Base-by-base conservation (phyloP, 2,797 vertebrate genomes). In the Triplophysa yarkandensis region DNA sequence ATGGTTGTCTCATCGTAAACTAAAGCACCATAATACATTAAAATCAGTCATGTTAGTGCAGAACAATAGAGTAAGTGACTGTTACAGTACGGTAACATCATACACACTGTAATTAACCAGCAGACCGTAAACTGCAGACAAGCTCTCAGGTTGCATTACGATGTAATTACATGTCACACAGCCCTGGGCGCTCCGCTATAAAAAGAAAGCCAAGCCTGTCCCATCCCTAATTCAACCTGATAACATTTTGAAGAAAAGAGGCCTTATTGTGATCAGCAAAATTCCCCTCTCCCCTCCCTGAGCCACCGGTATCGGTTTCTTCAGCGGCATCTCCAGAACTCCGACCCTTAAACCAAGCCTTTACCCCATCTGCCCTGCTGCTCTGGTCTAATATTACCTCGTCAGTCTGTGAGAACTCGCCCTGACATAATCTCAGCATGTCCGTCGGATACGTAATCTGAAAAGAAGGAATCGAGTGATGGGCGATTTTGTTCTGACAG, bases 231-330 rank as follows among this genome's bases (percentile, higher is more conserved):
- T 89, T 86, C 80, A 72, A 87, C 87, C 77, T 87, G 86, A 88
- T 90, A 89, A 90, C 89, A 89, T 91, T 92, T 90, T 66, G 80
- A 86, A 90, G 86, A 92, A 73, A 91, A 90, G 88, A 82, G 85
- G 60, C 81, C 85, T 79, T 85, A 89, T 91, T 92, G 91, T 92
- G 84, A 86, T 69, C 68, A 74, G 68, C 75, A 78, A 86, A 88
- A 86, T 61, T 88, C 83, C 86, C 83, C 80, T 83, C 66, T 64
- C 58, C 36, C 39, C 68, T 60, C 62, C 54, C 43, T 46, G 46
- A 41, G 46, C 63, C 60, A 25, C 87, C 88, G 85, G 85, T 88
- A 88, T 90, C 88, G 86, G 86, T 89, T 90, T 89, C 89, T 89
- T 85, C 85, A 86, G 85, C 80, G 84, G 82, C 85, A 84, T 74